These are phyloP conservation scores for Antennarius striatus DNA, from an alignment of 2,113 vertebrate genomes.

Conservation along the genomic window DNA sequence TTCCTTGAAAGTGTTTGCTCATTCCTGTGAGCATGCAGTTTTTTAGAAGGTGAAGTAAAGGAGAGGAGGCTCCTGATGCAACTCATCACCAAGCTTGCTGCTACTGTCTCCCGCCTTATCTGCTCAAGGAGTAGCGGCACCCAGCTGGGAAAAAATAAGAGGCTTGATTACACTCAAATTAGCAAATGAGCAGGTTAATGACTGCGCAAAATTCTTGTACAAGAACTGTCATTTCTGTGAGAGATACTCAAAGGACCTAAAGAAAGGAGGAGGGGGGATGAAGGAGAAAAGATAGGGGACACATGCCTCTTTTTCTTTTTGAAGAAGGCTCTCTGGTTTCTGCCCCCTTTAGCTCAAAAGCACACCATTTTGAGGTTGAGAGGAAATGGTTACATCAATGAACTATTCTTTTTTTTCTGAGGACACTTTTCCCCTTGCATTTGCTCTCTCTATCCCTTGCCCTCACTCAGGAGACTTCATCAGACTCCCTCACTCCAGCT, in stretches of 20 bases:
- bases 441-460: conserved; percentile 35
- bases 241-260: conserved; percentile 50
- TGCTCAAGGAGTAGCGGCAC: conserved; percentile 63
- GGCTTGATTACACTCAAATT: conserved; percentile 80
- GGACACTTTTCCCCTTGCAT: conserved; percentile 53
- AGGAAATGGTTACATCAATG: conserved; percentile 71
- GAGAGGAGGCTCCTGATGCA: conserved; percentile 53
- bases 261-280: conserved; percentile 23
- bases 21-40: conserved; percentile 25
- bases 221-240: conserved; percentile 71
- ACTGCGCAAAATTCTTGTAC: conserved; percentile 71
- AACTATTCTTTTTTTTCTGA: conserved; percentile 61
- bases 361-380: conserved; percentile 65
- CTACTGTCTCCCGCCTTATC: conserved; percentile 64
- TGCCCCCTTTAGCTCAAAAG: conserved; percentile 51
- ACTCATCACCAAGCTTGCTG: conserved; percentile 60
- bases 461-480: conserved; percentile 70
- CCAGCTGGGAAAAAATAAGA: conserved; percentile 75
- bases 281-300: conserved; percentile 32
- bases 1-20: conserved; percentile 44
- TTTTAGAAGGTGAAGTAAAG: conserved; percentile 61
- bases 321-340: conserved; percentile 49
- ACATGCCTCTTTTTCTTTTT: conserved; percentile 29
- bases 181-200: conserved; percentile 80
- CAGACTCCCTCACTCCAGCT: conserved; percentile 66